Evolutionary conservation across 2,113 vertebrate species (phyloP), one percentile per base, ranked within the genome.

Genomic region (Spilogale gracilis): DNA sequence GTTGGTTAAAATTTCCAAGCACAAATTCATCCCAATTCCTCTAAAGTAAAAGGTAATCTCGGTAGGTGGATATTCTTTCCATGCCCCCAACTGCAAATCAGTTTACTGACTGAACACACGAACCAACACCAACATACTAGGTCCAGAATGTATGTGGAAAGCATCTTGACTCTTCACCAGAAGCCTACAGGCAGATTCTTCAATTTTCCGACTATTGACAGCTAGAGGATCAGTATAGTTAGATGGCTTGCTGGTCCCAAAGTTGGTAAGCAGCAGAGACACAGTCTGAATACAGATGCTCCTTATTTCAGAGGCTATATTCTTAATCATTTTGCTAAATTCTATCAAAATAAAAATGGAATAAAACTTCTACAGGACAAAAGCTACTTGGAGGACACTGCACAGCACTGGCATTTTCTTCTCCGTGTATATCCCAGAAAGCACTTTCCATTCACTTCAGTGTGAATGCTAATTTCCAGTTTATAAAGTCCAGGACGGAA

Each of bases 291-390:
- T 82, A 81, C 50, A 48, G 76, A 82, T 5, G 4, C 18, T 38
- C 30, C 61, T 82, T 17, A 50, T 16, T 96, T 56, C 6, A 71
- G n/a, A 93, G 50, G 9, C 45, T 50, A 25, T 20, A 48, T 30
- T 78, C 67, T 52, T 30, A 58, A 48, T 92, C n/a, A 78, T 60
- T 93, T 71, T 91, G 69, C 63, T 89, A 48, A 96, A 88, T 60
- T 50, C 5, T 17, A 89, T 84, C 25, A 94, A 84, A 69, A 74
- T 81, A 32, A 95, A 71, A 92, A 67, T 23, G 69, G 86, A 54
- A 88, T 74, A 88, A 93, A 93, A 93, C 81, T 58, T 58, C 79
- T 30, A 69, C 10, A 73, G 1, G 60, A 76, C 69, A 61, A 58
- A 80, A 90, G 67, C 27, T 21, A 63, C 2, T 63, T 23, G 73